Evolutionary conservation across 1,140 invertebrate species (phyloP), one percentile per base, ranked within the genome.

Genomic region (Drosophila athabasca): DNA sequence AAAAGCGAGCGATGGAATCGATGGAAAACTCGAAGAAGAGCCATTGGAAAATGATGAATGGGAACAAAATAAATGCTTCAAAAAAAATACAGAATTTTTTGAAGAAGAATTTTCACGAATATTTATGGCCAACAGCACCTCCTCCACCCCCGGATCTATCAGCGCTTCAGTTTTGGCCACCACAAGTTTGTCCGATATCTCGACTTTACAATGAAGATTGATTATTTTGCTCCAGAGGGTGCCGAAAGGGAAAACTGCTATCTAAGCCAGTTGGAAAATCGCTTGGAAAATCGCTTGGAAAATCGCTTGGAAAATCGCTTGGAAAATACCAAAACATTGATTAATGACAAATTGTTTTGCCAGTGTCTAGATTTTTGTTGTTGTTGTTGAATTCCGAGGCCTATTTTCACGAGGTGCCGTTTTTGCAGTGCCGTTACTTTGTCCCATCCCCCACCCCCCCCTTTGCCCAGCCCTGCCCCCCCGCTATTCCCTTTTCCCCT

Each of bases 331-430:
- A 49, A 75, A 77, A 53, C 72, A 77, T 80, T 87, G 82, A 85
- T 87, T 85, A 85, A 85, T 85, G 82, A 87, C 82, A 87, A 87
- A 87, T 87, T 87, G 77, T 87, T 85, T 1, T 79, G 81, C 76
- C 80, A 59, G 49, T 48, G 49, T 74, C 60, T 54, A 71, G 54
- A 68, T 19, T 19, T 19, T 19, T 19, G 0, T 3, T 24, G 24
- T 24, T 0, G 24, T 35, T 43, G 17, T 19, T 19, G 70, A 53
- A 75, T 75, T 75, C 45, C 49, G 62, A 75, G 71, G 72, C 72
- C 72, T 76, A 76, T 67, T 68, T 76, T 75, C 44, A 53, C 41
- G 49, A 55, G 64, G 49, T 62, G 76, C 66, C 54, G 67, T 50
- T 69, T 52, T 44, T 67, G 72, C 76, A 67, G 57, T 64, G 71